phyloP scores from a whole-genome alignment of 2,888 invertebrate genomes.

The Atethmia centrago region DNA sequence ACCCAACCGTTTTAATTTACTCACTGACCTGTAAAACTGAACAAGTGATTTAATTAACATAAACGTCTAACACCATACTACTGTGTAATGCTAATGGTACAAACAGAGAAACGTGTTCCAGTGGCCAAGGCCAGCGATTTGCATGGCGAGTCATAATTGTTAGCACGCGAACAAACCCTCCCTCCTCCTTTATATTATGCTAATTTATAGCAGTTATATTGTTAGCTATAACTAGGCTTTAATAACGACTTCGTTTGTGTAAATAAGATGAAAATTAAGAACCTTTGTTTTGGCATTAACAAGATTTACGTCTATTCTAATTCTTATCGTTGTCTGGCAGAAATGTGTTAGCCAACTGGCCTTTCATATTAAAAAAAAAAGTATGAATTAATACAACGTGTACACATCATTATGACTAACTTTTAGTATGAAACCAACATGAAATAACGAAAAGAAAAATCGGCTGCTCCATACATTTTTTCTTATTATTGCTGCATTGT shows the following conservation, averaged over 20 bases:
- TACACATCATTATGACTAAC: not conserved
- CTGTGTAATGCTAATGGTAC: conserved; percentile 6
- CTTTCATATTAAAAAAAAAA: not conserved
- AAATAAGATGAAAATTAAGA: not conserved
- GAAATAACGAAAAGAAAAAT: not conserved
- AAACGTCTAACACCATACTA: conserved; percentile 1
- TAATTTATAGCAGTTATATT: conserved; percentile 45
- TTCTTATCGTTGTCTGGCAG: not conserved
- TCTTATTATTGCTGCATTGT: too few relatives aligned
- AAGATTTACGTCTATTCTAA: not conserved
- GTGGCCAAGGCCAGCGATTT: conserved; percentile 59
- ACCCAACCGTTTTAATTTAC: conserved; percentile 13
- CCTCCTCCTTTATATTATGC: conserved; percentile 47
- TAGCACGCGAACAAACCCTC: conserved; percentile 60
- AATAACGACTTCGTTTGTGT: conserved; percentile 24
- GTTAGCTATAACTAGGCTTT: conserved; percentile 29
- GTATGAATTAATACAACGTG: too few relatives aligned
- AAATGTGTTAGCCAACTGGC: not conserved
- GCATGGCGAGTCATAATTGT: conserved; percentile 61
- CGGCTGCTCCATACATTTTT: not conserved
- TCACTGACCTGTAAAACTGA: conserved; percentile 31
- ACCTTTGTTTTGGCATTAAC: not conserved
- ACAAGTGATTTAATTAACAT: conserved; percentile 28
- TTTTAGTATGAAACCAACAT: not conserved
- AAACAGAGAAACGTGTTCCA: conserved; percentile 10